These are phyloP conservation scores for Lepidochrysops patricia DNA, from an alignment of 2,888 invertebrate genomes.

Conservation along the genomic window DNA sequence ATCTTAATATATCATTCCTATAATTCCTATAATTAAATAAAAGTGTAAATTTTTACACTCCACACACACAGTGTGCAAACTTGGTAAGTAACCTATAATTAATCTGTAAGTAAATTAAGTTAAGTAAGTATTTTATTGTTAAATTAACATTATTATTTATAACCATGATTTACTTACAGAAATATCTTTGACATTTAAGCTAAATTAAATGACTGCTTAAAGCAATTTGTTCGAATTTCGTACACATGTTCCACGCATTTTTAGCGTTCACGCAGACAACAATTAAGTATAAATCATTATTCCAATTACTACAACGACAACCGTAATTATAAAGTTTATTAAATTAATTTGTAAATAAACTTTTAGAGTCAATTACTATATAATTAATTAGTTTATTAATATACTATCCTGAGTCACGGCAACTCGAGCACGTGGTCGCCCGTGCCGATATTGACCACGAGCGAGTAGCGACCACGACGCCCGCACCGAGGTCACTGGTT, in stretches of 20 bases:
- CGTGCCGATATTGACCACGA: not conserved
- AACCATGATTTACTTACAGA: too few species aligned
- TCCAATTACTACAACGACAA: not conserved
- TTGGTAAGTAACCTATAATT: too few species aligned
- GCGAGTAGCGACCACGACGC: not conserved
- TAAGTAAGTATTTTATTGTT: too few species aligned
- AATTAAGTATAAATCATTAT: not conserved
- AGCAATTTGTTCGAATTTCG: not conserved
- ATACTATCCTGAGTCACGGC: not conserved
- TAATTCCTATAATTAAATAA: too few species aligned
- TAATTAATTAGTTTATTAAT: slow-evolving; percentile 1
- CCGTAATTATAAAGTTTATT: not conserved
- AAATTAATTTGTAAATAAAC: not conserved
- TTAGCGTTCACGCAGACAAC: not conserved
- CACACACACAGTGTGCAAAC: too few species aligned
- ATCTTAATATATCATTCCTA: not conserved
- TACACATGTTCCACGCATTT: not conserved
- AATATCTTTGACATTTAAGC: not conserved
- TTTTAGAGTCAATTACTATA: not conserved
- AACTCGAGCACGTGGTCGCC: not conserved
- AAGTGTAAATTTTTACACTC: too few species aligned
- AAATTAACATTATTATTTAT: too few species aligned
- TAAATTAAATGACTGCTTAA: not conserved
- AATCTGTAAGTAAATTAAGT: too few species aligned
- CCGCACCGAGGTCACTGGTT: not conserved